Evolutionary conservation across 53 echinoderm and acorn worm species (phyloP), one percentile per base, ranked within the genome.

Genomic region (Crossaster papposus): DNA sequence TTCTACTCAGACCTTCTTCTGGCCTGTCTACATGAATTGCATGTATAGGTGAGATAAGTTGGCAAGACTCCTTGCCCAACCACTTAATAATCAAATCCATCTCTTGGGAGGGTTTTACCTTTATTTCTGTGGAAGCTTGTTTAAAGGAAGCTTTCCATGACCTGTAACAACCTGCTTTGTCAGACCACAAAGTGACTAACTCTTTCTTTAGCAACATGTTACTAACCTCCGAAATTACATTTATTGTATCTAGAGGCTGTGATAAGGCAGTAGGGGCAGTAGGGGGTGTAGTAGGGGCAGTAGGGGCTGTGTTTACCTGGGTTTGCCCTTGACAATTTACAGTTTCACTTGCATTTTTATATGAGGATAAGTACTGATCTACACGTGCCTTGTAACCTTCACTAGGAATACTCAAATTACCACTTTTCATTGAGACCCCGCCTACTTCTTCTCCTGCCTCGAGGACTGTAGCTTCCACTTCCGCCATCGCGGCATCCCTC

Each of bases 171-270:
- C 87, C 79, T 55, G 89, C 62, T 51, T 76, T 50, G 83, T 83
- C 32, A 92, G 32, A 20, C 92, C 65, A 77, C 89, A n/a, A 83
- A 24, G 81, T 76, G 51, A 89, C 78, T 28, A 92, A 80, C 34
- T 92, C 92, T 88, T 92, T 92, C 83, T 83, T 89, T 29, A 92
- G 29, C 34, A 92, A 63, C 83, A 92, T 83, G 81, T 89, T 92
- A 72, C 92, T 71, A 24, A 89, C 1, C 31, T 62, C 81, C 9
- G 71, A 70, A 31, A 70, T 70, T 70, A 70, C 28, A 28, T 70
- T 70, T 12, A 70, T 31, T 28, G 71, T 70, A 70, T 70, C 71
- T 70, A 70, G 24, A 70, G 71, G 71, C 28, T 26, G 24, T 30
- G 71, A 23, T 30, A 29, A 70, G 71, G 71, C 71, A 70, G 28